These are phyloP conservation scores for Eumaeus atala DNA, from an alignment of 1,140 invertebrate species.

Conservation along the genomic window DNA sequence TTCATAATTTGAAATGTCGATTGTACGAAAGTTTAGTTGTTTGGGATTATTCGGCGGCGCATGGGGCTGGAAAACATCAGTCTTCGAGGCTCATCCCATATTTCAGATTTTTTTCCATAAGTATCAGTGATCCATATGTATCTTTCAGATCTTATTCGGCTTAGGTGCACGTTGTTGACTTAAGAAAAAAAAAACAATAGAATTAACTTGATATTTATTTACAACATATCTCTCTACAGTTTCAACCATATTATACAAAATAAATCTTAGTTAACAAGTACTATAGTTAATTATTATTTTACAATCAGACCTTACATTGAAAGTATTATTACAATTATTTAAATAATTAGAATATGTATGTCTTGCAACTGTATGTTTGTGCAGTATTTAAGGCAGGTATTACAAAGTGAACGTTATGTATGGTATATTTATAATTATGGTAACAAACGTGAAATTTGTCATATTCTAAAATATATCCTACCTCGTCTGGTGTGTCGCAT, in stretches of 20 bases:
- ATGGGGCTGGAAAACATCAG: too few species aligned
- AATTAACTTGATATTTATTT: conserved; percentile 70
- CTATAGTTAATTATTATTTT: conserved; percentile 64
- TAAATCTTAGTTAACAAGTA: conserved; percentile 69
- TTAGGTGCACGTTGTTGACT: neutral
- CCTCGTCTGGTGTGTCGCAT: too few species aligned
- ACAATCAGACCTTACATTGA: conserved; percentile 56
- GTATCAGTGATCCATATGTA: neutral
- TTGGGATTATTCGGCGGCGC: too few species aligned
- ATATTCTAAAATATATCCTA: neutral
- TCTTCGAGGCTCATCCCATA: too few species aligned
- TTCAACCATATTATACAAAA: conserved; percentile 73
- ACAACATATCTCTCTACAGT: conserved; percentile 72
- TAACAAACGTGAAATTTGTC: conserved; percentile 3
- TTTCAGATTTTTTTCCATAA: too few species aligned
- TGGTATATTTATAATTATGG: neutral
- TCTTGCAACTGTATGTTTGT: neutral
- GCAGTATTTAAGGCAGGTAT: neutral
- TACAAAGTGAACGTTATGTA: neutral
- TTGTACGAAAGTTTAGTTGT: too few species aligned
- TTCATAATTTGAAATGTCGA: too few species aligned
- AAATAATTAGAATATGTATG: conserved; percentile 47
- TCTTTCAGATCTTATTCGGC: neutral
- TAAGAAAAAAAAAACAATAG: conserved; percentile 30
- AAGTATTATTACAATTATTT: conserved; percentile 32